Percentiles rank a stretch among this genome's conserved stretches.
Conservation (phyloP, 2,797 vertebrate genomes). For the Sylvilagus floridanus region DNA sequence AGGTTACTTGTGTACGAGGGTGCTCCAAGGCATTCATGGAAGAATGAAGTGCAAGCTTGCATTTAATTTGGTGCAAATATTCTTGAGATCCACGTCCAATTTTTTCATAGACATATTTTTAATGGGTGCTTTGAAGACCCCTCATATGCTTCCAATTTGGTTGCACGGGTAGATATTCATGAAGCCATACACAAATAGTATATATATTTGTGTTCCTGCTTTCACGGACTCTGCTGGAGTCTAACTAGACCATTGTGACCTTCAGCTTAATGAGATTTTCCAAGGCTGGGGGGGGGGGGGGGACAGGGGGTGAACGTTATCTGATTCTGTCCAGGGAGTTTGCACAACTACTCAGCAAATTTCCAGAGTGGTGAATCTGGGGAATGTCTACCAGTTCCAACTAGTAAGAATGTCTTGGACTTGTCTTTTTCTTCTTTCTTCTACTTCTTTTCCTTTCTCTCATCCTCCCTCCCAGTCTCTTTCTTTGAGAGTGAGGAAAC, state of each 20-base stretch:
- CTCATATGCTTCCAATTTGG: not conserved
- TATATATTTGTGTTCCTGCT: not conserved
- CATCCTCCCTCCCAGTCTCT: no score
- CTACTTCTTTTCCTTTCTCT: not conserved
- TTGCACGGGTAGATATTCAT: rapidly evolving
- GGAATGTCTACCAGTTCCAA: not conserved
- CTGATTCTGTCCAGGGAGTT: not conserved
- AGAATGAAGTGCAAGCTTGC: no score
- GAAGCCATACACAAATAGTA: not conserved
- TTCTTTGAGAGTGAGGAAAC: not conserved
- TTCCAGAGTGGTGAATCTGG: not conserved
- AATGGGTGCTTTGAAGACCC: no score
- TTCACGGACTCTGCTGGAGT: not conserved
- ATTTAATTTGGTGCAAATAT: no score
- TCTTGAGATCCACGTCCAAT: no score
- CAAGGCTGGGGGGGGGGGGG: no score
- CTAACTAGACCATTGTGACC: no score
- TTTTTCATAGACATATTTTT: no score
- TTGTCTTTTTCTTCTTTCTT: not conserved
- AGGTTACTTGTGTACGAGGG: no score
- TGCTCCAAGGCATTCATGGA: no score
- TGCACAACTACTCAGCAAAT: conserved; percentile 16
- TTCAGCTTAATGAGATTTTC: conserved; percentile 11
- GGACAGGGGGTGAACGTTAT: not conserved
- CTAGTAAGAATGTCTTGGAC: not conserved